These are phyloP conservation scores for Malachius bipustulatus DNA, from an alignment of 2,888 invertebrate genomes.

Conservation along the genomic window DNA sequence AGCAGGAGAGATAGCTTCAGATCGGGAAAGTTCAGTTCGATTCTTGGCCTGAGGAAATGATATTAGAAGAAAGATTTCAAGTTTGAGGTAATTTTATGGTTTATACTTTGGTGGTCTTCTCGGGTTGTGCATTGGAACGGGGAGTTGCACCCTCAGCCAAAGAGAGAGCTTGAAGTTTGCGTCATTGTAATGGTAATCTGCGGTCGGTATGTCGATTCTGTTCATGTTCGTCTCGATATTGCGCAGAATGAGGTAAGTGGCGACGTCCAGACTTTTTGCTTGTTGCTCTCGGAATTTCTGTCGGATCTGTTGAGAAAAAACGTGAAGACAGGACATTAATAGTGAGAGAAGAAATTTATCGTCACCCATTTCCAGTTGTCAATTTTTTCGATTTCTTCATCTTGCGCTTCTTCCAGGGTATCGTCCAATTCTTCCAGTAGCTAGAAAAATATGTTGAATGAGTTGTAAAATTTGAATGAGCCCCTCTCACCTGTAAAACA, in stretches of 20 bases:
- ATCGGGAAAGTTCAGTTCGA: conserved; percentile 37
- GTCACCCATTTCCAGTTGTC: too few relatives aligned
- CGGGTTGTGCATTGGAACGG: conserved; percentile 33
- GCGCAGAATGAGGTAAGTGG: conserved; percentile 39
- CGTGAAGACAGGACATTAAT: too few relatives aligned
- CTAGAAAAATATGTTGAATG: not conserved
- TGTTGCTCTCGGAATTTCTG: conserved; percentile 37
- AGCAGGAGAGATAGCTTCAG: conserved; percentile 37
- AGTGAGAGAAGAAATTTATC: too few relatives aligned
- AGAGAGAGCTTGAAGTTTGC: conserved; percentile 36
- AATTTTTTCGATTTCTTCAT: too few relatives aligned
- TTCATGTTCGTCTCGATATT: conserved; percentile 38
- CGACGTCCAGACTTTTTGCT: conserved; percentile 37
- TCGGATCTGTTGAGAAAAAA: too few relatives aligned
- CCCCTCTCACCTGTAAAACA: conserved; percentile 32
- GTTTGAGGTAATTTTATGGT: not conserved
- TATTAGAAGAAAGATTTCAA: not conserved
- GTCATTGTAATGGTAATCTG: conserved; percentile 34
- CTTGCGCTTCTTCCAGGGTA: too few relatives aligned
- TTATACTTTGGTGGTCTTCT: conserved; percentile 28
- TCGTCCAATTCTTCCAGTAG: conserved; percentile 3
- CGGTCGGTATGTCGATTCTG: conserved; percentile 37
- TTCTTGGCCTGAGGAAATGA: conserved; percentile 30
- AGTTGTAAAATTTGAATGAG: too few relatives aligned
- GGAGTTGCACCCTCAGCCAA: conserved; percentile 39